Conservation (phyloP, 64 coral and sea anemone genomes). For the Montipora cactus region DNA sequence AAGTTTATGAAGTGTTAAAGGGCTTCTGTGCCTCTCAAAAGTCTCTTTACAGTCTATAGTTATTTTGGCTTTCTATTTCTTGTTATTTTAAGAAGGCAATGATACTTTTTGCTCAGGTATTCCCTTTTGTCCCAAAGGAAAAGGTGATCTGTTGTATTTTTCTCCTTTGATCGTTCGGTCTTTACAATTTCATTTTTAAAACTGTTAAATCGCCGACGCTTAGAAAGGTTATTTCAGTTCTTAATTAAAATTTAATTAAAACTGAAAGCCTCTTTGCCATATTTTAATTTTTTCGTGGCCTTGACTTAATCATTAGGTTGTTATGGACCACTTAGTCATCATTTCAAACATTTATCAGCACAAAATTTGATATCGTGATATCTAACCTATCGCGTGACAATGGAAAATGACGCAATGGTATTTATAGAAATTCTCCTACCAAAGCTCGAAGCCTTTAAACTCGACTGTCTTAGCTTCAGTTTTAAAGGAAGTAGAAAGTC, state of each 20-base stretch:
- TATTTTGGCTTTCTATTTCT: no score
- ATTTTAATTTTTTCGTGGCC: not conserved
- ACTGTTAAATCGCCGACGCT: not conserved
- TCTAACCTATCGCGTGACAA: not conserved
- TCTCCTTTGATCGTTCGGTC: not conserved
- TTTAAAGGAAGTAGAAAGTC: not conserved
- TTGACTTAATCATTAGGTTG: no score
- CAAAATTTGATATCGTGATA: not conserved
- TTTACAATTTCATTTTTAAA: not conserved
- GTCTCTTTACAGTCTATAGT: no score
- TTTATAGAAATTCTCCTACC: not conserved
- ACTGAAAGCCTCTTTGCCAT: not conserved
- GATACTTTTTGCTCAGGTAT: no score
- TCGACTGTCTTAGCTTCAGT: not conserved
- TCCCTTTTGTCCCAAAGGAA: not conserved
- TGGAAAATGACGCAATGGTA: not conserved
- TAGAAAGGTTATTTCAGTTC: not conserved
- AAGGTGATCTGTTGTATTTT: not conserved
- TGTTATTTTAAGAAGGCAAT: no score
- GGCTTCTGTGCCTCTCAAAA: no score
- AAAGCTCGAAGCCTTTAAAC: not conserved
- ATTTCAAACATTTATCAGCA: not conserved
- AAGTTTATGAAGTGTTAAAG: no score
- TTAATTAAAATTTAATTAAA: slow-evolving; percentile 16
- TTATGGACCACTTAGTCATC: no score